Evolutionary conservation across 1,140 invertebrate species (phyloP).

Genomic region (Piezodorus guildinii): DNA sequence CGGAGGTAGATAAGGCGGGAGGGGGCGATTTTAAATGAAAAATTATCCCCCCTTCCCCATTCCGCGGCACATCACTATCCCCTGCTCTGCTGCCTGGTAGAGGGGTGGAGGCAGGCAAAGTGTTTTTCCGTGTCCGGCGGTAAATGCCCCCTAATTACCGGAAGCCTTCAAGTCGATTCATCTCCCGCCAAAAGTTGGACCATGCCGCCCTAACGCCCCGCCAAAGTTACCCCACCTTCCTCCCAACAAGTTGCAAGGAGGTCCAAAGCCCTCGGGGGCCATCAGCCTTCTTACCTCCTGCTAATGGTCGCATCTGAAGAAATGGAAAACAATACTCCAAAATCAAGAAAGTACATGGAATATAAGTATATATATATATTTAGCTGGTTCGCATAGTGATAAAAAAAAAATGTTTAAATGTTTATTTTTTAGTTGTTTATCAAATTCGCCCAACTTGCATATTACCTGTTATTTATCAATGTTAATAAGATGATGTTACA

Average conservation of each 20-base stretch:
- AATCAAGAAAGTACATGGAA: too few relatives aligned
- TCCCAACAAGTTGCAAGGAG: background rate
- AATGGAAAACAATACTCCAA: too few relatives aligned
- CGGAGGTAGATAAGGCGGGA: background rate
- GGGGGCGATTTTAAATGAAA: slow-evolving; percentile 5
- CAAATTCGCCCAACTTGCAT: too few relatives aligned
- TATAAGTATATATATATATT: too few relatives aligned
- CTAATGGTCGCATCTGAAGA: background rate
- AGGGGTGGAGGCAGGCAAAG: background rate
- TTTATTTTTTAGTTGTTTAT: too few relatives aligned
- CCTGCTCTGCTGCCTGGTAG: too few relatives aligned
- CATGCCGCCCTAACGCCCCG: background rate
- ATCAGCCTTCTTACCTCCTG: background rate
- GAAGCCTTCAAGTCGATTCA: slow-evolving; percentile 1
- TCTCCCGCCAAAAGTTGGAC: slow-evolving; percentile 2
- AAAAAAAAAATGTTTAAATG: too few relatives aligned
- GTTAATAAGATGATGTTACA: too few relatives aligned
- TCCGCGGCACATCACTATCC: too few relatives aligned
- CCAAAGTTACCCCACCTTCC: background rate
- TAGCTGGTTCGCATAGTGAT: too few relatives aligned
- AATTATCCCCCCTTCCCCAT: background rate
- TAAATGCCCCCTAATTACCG: slow-evolving; percentile 5
- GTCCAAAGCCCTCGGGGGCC: background rate
- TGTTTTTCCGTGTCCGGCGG: slow-evolving; percentile 12
- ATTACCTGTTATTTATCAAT: too few relatives aligned